Evolutionary conservation across 1,140 invertebrate genomes (phyloP), one percentile per base, ranked within the genome.

Genomic region (Drosophila orosa): DNA sequence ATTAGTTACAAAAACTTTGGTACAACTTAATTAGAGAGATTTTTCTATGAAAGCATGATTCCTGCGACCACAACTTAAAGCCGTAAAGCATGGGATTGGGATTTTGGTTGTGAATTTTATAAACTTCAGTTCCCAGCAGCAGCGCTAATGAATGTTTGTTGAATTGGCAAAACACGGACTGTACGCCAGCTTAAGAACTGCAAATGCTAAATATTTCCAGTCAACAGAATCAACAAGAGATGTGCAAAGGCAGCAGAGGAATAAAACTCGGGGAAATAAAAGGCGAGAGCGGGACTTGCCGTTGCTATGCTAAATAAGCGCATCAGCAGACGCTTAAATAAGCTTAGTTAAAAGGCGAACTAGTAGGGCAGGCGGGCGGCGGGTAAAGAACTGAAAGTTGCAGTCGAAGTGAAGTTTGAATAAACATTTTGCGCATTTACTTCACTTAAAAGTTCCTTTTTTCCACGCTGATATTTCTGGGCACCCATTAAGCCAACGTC

Each of bases 341-440:
- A 86, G 83, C 82, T 86, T 83, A 79, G 82, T 87, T 86, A 86
- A 79, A 73, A 82, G 82, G 44, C 74, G 31, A 50, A 19, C 27
- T 50, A 15, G 27, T 50, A 73, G 60, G 59, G 52, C 45, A 39
- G 76, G 68, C 66, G 61, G 31, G 27, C 17, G 40, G n/a, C 19
- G 47, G 35, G 29, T 31, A 57, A 27, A 31, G 71, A 24, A 47
- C 69, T 76, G 31, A 71, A 89, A 87, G 75, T 87, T 87, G 63
- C 75, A 77, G 67, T 72, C 86, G 76, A 87, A 87, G 85, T 79
- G 79, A 87, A 87, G 83, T 87, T 87, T 87, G 83, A 87, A 87
- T 87, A 87, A 87, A 87, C 83, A 87, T 87, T 87, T 89, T 89
- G 84, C 83, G 84, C 83, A 89, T 87, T 87, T 87, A 87, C 83